A percentile compares a stretch with the other conserved stretches of the same genome.
Conservation (phyloP, 2,113 vertebrate species). For the Pygoscelis antarcticus region DNA sequence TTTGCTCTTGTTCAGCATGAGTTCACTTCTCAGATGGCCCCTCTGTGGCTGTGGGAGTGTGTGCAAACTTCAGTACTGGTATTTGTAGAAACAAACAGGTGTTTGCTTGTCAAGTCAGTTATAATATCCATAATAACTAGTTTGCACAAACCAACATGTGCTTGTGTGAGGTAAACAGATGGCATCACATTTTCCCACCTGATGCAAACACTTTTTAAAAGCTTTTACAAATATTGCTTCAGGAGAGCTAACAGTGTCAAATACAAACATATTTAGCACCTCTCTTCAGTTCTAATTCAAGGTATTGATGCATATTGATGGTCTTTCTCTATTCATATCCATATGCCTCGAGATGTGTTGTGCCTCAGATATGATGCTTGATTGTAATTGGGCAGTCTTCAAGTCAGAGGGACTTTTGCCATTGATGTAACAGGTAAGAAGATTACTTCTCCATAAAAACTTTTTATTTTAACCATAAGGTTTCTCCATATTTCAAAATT, state of each 20-base stretch:
- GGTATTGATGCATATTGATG: not conserved
- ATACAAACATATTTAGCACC: not conserved
- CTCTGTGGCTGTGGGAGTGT: not conserved
- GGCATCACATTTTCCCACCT: not conserved
- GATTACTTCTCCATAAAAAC: not conserved
- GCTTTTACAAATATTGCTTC: not conserved
- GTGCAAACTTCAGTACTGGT: not conserved
- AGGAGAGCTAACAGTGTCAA: not conserved
- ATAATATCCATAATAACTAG: not conserved
- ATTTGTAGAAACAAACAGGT: conserved; percentile 13
- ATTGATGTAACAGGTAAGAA: not conserved
- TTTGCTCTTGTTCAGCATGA: not conserved
- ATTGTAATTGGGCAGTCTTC: not conserved
- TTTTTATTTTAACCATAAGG: not conserved
- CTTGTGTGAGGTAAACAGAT: conserved; percentile 26
- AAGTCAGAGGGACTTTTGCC: not conserved
- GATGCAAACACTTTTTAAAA: not conserved
- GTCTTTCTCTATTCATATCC: not conserved
- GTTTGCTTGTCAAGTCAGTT: conserved; percentile 3
- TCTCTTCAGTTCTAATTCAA: not conserved
- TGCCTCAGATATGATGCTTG: not conserved
- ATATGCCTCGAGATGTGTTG: not conserved
- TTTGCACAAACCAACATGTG: not conserved
- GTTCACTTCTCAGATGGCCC: not conserved
- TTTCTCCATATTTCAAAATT: not conserved